Conservation (phyloP, 2,113 vertebrate genomes). For the Antechinus stuartii region DNA sequence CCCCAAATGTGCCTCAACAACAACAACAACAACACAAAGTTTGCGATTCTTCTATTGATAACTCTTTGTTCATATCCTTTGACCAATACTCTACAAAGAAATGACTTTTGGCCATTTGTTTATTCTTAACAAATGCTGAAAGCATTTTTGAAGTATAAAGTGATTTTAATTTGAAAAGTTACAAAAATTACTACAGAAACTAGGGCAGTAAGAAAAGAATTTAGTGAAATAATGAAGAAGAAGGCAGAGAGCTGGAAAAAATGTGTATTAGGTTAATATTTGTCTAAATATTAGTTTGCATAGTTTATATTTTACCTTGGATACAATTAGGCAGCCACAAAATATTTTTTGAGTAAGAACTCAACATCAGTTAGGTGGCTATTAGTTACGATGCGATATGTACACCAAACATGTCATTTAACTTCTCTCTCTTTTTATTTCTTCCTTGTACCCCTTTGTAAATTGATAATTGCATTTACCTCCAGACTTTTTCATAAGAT, state of each 20-base stretch:
- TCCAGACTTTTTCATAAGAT: neutral
- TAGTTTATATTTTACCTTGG: neutral
- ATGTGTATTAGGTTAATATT: neutral
- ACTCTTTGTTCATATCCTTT: neutral
- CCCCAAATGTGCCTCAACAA: no score
- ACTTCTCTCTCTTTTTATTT: slow-evolving; percentile 20
- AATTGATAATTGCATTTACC: neutral
- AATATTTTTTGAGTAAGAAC: neutral
- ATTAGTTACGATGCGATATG: no score
- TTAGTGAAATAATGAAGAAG: no score
- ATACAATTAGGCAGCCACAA: neutral
- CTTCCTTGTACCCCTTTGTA: slow-evolving; percentile 3
- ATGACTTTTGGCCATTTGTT: neutral
- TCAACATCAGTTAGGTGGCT: no score
- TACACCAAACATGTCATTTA: neutral
- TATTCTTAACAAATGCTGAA: neutral
- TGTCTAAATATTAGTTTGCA: neutral
- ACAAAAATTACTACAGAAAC: no score
- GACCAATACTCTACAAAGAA: neutral
- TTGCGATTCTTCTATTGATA: neutral
- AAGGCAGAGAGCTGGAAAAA: neutral
- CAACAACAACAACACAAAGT: no score
- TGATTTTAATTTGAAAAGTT: neutral
- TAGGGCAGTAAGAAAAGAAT: no score
- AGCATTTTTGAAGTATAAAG: neutral